Evolutionary conservation across 2,888 invertebrate genomes (phyloP).

Genomic region (Listrodromus nycthemerus): DNA sequence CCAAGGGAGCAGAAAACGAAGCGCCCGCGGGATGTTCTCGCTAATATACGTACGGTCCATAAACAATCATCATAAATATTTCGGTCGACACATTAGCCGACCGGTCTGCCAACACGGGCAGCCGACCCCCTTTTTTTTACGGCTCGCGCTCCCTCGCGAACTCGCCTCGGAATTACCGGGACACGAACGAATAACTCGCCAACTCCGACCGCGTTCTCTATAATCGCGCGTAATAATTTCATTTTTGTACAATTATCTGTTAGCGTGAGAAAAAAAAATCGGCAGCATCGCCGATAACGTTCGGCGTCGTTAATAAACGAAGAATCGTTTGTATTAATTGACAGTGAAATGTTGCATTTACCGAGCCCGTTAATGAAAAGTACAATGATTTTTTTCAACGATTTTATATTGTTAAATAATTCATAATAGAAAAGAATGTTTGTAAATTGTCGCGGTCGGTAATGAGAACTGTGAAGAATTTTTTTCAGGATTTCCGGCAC

Average conservation of each 20-base stretch:
- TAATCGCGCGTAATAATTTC: conserved; percentile 33
- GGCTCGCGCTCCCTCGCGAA: conserved; percentile 34
- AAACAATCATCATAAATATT: conserved; percentile 84
- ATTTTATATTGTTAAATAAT: no score
- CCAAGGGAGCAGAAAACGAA: conserved; percentile 71
- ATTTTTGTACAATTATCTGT: conserved; percentile 17
- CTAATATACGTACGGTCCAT: conserved; percentile 83
- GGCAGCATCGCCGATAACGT: not conserved
- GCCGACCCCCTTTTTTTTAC: conserved; percentile 55
- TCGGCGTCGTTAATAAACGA: conserved; percentile 4
- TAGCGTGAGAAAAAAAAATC: conserved; percentile 1
- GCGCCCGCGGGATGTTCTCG: conserved; percentile 72
- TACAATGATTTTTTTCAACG: not conserved
- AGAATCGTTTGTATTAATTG: conserved; percentile 25
- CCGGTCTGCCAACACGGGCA: conserved; percentile 79
- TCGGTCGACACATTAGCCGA: conserved; percentile 83
- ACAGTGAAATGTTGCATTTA: not conserved
- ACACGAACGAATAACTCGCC: conserved; percentile 34
- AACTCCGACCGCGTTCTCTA: not conserved
- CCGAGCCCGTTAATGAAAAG: not conserved
- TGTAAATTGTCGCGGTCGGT: no score
- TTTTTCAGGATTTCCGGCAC: no score
- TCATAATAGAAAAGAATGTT: no score
- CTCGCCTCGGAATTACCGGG: conserved; percentile 63
- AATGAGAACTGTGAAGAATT: no score